A percentile compares a stretch with the other conserved stretches of the same genome.
Conservation (phyloP, 2,888 invertebrate genomes). For the Capitulum mitella region DNA sequence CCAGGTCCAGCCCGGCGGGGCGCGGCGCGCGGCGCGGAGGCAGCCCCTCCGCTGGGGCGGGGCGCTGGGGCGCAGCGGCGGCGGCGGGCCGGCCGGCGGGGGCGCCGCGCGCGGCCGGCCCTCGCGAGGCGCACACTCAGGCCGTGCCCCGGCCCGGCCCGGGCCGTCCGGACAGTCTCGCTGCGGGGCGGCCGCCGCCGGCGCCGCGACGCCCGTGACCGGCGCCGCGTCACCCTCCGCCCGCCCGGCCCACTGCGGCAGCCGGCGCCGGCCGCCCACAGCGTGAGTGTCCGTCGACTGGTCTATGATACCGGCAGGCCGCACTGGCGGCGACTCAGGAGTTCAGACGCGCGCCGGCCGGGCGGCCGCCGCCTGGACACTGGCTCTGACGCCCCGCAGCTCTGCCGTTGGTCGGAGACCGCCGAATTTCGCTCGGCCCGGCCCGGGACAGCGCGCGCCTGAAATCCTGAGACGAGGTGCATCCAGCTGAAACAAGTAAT, state of each 20-base stretch:
- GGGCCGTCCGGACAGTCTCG: not conserved
- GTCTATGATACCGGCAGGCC: not conserved
- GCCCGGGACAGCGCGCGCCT: not conserved
- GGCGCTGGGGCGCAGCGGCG: not conserved
- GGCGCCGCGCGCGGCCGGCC: not conserved
- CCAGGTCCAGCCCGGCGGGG: not conserved
- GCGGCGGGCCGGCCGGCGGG: not conserved
- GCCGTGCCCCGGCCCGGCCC: not conserved
- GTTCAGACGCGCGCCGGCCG: slow-evolving; percentile 5
- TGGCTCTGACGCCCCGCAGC: too few relatives aligned
- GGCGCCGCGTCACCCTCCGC: not conserved
- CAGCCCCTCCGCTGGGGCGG: too few relatives aligned
- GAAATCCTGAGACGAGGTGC: not conserved
- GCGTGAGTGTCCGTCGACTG: not conserved
- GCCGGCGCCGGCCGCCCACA: not conserved
- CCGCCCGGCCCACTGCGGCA: not conserved
- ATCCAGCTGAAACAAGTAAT: slow-evolving; percentile 18
- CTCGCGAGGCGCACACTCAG: not conserved
- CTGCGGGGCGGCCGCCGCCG: not conserved
- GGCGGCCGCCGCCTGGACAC: not conserved
- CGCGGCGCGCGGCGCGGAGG: slow-evolving; percentile 14
- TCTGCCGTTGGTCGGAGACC: too few relatives aligned
- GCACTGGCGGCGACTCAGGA: not conserved
- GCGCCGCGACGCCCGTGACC: not conserved
- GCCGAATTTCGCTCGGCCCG: not conserved